Percentiles rank a stretch among this genome's conserved stretches.
phyloP scores from a whole-genome alignment of 2,888 invertebrate genomes.

The Ptilodon capucinus region DNA sequence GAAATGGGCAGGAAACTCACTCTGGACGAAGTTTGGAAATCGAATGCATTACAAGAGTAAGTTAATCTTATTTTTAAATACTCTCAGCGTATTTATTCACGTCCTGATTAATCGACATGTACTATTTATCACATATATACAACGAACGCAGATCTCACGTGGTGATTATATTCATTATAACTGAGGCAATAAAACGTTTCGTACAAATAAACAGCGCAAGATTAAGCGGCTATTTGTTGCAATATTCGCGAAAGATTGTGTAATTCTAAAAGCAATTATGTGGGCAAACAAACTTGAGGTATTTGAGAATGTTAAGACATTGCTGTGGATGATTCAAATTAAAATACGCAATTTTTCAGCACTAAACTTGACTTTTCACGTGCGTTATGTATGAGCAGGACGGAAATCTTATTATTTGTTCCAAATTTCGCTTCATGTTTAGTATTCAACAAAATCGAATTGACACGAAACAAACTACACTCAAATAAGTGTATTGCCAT shows the following conservation, averaged over 20 bases:
- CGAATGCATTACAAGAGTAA: constrained; percentile 78
- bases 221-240: constrained; percentile 17
- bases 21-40: constrained; percentile 75
- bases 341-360: no score
- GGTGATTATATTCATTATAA: constrained; percentile 28
- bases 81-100: constrained; percentile 17
- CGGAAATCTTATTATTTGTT: no score
- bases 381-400: no score
- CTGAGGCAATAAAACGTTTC: constrained; percentile 16
- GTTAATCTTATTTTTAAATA: constrained; percentile 18
- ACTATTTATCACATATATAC: constrained; percentile 18
- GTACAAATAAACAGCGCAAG: constrained; percentile 25
- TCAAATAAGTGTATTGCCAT: no score
- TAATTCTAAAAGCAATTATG: constrained; percentile 12
- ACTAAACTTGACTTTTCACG: no score
- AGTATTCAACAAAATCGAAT: no score
- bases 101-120: constrained; percentile 11
- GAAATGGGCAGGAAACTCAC: constrained; percentile 70
- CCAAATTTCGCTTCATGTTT: no score
- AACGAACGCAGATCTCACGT: constrained; percentile 4
- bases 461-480: no score
- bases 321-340: no score
- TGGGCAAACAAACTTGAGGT: constrained; percentile 12
- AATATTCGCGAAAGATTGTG: constrained; percentile 20
- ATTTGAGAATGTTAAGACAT: background rate